Evolutionary conservation across 1,140 invertebrate species (phyloP), one percentile per base, ranked within the genome.

Genomic region (Augochlora pura): DNA sequence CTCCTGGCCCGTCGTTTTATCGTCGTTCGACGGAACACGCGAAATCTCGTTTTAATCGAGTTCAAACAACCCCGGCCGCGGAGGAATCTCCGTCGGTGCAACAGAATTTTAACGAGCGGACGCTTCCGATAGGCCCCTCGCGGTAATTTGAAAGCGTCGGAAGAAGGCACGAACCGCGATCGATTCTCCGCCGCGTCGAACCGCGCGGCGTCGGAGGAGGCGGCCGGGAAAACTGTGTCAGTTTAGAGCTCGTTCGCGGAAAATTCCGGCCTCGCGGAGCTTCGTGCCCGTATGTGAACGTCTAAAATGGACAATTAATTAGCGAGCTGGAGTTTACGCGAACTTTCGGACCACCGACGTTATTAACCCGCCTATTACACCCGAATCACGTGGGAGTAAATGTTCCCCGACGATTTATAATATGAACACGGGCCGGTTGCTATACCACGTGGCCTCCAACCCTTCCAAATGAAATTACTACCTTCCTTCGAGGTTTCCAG

Each of bases 281-380:
- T 49, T 42, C 59, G 38, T 63, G 52, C 52, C 14, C 69, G 27
- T 54, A 27, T 52, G 62, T 63, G 27, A 32, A 66, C 39, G 60
- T 42, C 46, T 23, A 49, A 38, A 73, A 68, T 59, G 64, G 59
- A 82, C 82, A 81, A 85, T 85, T 84, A 84, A 84, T 84, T 84
- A 77, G 42, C 65, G 70, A 14, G 49, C 49, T 16, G 27, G 5
- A 76, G 76, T 46, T 67, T 62, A 69, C 60, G 25, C 71, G 42
- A 84, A 82, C 76, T 83, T 52, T 83, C 23, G 49, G 27, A 18
- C 67, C 67, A 38, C 2, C 71, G 81, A 63, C 79, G 82, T 82
- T 82, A 84, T 84, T 82, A 84, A 75, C 77, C 67, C 54, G 12
- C 59, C 72, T 74, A 70, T 85, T 84, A 73, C 69, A 67, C n/a